phyloP scores from a whole-genome alignment of 2,888 invertebrate genomes.

The Loripinus fragilis region DNA sequence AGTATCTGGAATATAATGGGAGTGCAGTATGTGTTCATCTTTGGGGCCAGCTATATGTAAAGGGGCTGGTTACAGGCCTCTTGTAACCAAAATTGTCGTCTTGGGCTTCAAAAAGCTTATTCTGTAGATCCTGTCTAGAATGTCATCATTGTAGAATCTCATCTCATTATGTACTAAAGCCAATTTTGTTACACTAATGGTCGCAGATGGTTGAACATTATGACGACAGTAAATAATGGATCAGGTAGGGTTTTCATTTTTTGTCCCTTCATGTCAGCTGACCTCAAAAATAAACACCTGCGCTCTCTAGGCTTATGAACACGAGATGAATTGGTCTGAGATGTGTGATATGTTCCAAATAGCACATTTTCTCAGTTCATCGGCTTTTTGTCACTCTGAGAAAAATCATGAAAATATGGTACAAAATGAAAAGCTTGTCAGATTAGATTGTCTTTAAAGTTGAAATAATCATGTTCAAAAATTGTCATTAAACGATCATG shows the following conservation, averaged over 20 bases:
- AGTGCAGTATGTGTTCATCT: conserved; percentile 81
- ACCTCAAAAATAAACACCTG: conserved; percentile 14
- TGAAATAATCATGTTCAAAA: conserved; percentile 9
- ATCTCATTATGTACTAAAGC: background rate
- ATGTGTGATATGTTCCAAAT: no score
- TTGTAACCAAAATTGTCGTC: background rate
- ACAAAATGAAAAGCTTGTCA: background rate
- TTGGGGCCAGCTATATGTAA: conserved; percentile 73
- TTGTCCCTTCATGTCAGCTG: conserved; percentile 15
- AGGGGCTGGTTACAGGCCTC: conserved; percentile 33
- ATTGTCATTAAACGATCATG: conserved; percentile 7
- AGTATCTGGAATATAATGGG: conserved; percentile 27
- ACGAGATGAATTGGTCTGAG: background rate
- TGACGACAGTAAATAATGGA: background rate
- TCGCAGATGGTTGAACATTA: background rate
- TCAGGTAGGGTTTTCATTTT: conserved; percentile 10
- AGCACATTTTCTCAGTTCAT: no score
- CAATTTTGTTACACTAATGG: background rate
- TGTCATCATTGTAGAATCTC: conserved; percentile 8
- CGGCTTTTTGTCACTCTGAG: background rate
- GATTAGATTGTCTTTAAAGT: background rate
- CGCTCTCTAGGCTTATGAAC: conserved; percentile 11
- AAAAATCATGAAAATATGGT: background rate
- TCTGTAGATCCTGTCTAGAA: background rate
- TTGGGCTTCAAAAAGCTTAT: background rate